Base-by-base conservation (phyloP, 2,113 vertebrate species). In the Pao palembangensis region DNA sequence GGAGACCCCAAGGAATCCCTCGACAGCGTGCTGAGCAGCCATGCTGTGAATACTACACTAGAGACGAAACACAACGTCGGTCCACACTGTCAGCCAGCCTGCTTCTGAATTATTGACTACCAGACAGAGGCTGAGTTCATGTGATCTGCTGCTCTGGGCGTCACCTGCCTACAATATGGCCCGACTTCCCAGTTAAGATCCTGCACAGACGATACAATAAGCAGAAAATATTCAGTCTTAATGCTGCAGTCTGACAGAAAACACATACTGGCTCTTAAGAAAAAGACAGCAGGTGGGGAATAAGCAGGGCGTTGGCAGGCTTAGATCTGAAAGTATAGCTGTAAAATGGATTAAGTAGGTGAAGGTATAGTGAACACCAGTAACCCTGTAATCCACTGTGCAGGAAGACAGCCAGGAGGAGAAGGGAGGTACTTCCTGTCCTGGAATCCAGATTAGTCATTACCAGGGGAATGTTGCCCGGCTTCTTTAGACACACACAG, bases 71-170 rank as follows among this genome's bases (percentile, higher is more conserved):
- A 49, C 48, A 47, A 69, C 57, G 44, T 69, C 63, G 43, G 53
- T 41, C 19, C 38, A 42, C 56, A 46, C 20, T 55, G 58, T 68
- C 59, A 55, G 52, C 50, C 49, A 14, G 63, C 42, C 57, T 41
- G 58, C 64, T 65, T n/a, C 51, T 88, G 47, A 86, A 86, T 86
- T 80, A 88, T 88, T 85, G 69, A 88, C 64, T 42, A 43, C 17
- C 1, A 73, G 67, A 68, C 73, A 16, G 71, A 69, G 77, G 75
- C 61, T 28, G 47, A 43, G 80, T 70, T 69, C 78, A 86, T 85
- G 73, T 51, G 84, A 86, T 76, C 74, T 52, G 18, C 67, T 62
- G 69, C 25, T 65, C 76, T 76, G 69, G 44, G 69, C 67, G 51
- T 86, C 81, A 80, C 70, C 78, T 28, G 62, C 15, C 75, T 54